Evolutionary conservation across 2,888 invertebrate species (phyloP), one percentile per base, ranked within the genome.

Genomic region (Steinernema hermaphroditum): DNA sequence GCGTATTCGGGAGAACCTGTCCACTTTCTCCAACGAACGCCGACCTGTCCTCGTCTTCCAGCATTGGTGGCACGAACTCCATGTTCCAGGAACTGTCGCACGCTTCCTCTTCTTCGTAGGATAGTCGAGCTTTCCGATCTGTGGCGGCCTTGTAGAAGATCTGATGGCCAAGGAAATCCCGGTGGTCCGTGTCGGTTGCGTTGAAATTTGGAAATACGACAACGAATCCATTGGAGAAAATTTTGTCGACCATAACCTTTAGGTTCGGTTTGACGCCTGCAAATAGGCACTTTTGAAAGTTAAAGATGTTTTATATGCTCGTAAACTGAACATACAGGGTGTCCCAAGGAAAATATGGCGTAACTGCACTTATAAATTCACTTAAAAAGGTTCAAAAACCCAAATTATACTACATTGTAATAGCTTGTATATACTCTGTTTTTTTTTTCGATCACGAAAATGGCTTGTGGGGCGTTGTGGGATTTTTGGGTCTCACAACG

Each of bases 91-190:
- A 78, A 72, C 85, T 84, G 19, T 78, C 74, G 41, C 85, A 85
- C 2, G 81, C 80, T 14, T 85, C 81, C 29, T 87, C 87, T 70
- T 93, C 93, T 87, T 93, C 94, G 75, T 94, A 87, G 94, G 93
- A 54, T 2, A 27, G 54, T 16, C 79, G 22, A 73, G 50, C 27
- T 69, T 32, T 19, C 68, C 70, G 0, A 85, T 81, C 71, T 79
- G 75, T 68, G 4, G 34, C 43, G 4, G 16, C 19, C 72, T 83
- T 84, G 76, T 91, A 92, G 87, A 92, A 93, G 37, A 85, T 73
- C 77, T 93, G 92, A 88, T 96, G 98, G 72, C 94, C 93, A 44
- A 96, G 90, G 73, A 97, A 90, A 72, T 92, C 91, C 50, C 95
- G 90, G n/a, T 91, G 90, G 88, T 90, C 90, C 19, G 86, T 86